A percentile compares a stretch with the other conserved stretches of the same genome.
phyloP scores from a whole-genome alignment of 2,113 vertebrate species.

The Podarcis muralis region DNA sequence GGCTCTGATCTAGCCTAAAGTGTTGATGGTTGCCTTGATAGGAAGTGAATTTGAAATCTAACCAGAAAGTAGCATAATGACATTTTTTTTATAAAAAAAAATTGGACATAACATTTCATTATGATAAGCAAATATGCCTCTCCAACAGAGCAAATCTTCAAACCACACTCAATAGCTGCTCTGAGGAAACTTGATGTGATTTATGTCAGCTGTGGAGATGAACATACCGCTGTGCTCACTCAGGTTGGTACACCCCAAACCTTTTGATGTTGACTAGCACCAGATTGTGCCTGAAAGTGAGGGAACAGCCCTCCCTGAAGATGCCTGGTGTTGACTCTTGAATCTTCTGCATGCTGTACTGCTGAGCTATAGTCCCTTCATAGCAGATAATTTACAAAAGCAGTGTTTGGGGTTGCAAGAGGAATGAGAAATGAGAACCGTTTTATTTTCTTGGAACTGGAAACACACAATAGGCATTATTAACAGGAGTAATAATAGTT shows the following conservation, averaged over 20 bases:
- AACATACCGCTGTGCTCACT: constrained; percentile 65
- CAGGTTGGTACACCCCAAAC: constrained; percentile 45
- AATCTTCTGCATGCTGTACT: no score
- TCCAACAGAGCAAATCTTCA: constrained; percentile 39
- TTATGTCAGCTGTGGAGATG: constrained; percentile 65
- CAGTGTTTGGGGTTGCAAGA: not conserved
- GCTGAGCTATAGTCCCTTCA: no score
- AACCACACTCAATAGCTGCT: constrained; percentile 36
- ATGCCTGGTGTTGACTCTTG: no score
- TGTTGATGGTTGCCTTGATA: no score
- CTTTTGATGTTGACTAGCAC: not conserved
- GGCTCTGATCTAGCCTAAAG: not conserved
- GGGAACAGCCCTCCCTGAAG: no score
- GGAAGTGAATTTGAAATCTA: not conserved
- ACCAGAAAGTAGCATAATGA: not conserved
- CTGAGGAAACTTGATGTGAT: constrained; percentile 32
- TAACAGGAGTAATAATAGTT: not conserved
- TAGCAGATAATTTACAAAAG: no score
- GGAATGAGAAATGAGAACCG: not conserved
- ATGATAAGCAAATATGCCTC: not conserved
- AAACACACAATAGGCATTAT: not conserved
- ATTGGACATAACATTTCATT: not conserved
- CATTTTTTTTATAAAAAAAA: no score
- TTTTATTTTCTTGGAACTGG: not conserved
- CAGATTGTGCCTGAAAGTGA: not conserved